Percentiles rank a stretch among this genome's conserved stretches.
Conservation (phyloP, 1,140 invertebrate genomes). For the Helicoverpa zea region DNA sequence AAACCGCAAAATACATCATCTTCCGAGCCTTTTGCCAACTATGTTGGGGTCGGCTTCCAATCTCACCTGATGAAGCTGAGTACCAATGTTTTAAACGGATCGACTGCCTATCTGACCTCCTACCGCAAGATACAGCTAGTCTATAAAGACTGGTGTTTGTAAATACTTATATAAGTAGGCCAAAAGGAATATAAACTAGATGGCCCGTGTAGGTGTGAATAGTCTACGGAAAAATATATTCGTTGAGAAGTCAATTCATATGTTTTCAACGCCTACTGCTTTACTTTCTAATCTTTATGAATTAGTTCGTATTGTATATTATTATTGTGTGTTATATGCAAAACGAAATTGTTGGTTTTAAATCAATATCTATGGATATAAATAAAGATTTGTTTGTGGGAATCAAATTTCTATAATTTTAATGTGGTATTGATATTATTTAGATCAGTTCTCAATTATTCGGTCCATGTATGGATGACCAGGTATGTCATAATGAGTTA, state of each 20-base stretch:
- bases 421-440: no score
- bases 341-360: no score
- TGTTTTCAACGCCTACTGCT: constrained; percentile 24
- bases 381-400: no score
- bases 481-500: no score
- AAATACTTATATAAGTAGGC: not conserved
- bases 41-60: no score
- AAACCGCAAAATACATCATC: not conserved
- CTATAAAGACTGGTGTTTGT: not conserved
- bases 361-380: no score
- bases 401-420: no score
- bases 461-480: no score
- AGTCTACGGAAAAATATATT: constrained; percentile 22
- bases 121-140: not conserved
- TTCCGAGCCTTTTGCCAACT: not conserved
- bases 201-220: constrained; percentile 7
- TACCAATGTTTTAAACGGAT: no score
- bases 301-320: not conserved
- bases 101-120: not conserved
- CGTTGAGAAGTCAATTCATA: constrained; percentile 5
- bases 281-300: constrained; percentile 28
- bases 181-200: constrained; percentile 5
- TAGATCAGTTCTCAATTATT: no score
- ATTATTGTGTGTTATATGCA: no score
- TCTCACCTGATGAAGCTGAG: no score